Evolutionary conservation across 2,113 vertebrate species (phyloP), one percentile per base, ranked within the genome.

Genomic region (Chionomys nivalis): DNA sequence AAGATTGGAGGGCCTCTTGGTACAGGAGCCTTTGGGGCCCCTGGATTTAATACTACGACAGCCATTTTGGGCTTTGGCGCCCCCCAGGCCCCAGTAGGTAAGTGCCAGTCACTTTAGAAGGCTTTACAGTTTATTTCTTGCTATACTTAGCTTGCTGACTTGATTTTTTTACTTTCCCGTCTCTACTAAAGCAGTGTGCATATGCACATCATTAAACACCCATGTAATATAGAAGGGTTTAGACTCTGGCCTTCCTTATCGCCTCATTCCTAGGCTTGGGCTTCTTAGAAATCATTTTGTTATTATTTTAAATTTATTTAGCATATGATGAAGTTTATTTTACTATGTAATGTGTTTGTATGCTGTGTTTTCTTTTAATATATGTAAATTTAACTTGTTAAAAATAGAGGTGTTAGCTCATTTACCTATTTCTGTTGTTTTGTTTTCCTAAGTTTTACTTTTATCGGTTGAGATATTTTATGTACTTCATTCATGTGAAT

Each of bases 51-150:
- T 97, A 98, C 98, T 0, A 99, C 99, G 17, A 96, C 98, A 13
- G 98, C 98, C 2, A 97, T 98, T 0, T 97, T 99, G 97, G 99
- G 99, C 85, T 99, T 99, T 0, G 99, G 99, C 58, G 98, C 99
- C 3, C 98, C 99, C 0, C 99, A 99, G 97, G 99, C 99, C 44
- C 98, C 99, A n/a, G 98, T 99, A 0, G 99, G 99, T 99, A 97
- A 99, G 99, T 98, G 81, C 95, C 88, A 97, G 93, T 97, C 82
- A 97, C 89, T 96, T 96, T 94, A 94, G 92, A 97, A 97, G 92
- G 89, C 87, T 96, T 96, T 95, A 33, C 14, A 39, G 21, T 93
- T 94, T 95, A 70, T 95, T 92, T 95, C 87, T 89, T 79, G 82
- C 87, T 93, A 94, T 91, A 85, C 55, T 92, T 78, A 83, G 81